Conservation (phyloP, 92 coral and sea anemone genomes). For the Heteractis magnifica region DNA sequence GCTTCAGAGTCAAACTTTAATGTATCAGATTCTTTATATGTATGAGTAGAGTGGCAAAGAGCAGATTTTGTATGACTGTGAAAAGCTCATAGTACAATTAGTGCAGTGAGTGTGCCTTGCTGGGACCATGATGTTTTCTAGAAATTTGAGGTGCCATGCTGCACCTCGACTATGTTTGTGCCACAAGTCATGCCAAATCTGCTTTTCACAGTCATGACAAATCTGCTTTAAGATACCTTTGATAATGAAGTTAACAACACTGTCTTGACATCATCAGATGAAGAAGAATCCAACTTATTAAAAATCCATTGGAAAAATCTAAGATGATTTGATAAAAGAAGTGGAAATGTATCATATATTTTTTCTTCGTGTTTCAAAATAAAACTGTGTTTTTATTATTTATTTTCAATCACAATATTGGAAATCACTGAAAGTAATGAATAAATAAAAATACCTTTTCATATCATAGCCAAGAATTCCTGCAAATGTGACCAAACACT, state of each 20-base stretch:
- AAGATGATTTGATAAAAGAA: not conserved
- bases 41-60: no score
- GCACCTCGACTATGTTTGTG: no score
- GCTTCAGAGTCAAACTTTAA: no score
- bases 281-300: slow-evolving; percentile 77
- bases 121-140: no score
- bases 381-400: not conserved
- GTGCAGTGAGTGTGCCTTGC: no score
- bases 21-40: no score
- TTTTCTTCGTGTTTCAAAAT: not conserved
- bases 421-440: not conserved
- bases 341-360: not conserved
- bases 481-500: slow-evolving; percentile 78
- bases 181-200: no score
- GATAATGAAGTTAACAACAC: slow-evolving; percentile 68
- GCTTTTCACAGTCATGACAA: not conserved
- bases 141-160: no score
- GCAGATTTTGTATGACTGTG: no score
- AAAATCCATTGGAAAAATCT: slow-evolving; percentile 93
- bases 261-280: slow-evolving; percentile 85
- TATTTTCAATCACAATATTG: not conserved
- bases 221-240: slow-evolving; percentile 50
- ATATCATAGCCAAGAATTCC: slow-evolving; percentile 84
- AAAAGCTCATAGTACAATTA: no score
- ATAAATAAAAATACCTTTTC: slow-evolving; percentile 56